Conservation (phyloP, 2,113 vertebrate genomes). For the Mustela lutreola region DNA sequence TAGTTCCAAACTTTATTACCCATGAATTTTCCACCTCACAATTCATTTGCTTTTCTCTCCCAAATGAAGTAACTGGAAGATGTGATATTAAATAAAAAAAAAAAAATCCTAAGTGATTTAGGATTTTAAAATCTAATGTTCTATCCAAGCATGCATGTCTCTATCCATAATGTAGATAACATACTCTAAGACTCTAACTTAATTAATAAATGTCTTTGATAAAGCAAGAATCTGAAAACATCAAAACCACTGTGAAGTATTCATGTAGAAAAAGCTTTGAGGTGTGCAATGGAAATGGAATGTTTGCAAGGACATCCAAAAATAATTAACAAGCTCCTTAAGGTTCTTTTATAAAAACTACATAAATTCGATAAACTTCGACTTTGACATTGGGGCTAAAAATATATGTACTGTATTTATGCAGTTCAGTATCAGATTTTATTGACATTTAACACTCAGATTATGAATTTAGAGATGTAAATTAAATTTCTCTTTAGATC, state of each 20-base stretch:
- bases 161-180: neutral
- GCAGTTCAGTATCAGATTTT: neutral
- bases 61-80: neutral
- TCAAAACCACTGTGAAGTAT: neutral
- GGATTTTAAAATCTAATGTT: neutral
- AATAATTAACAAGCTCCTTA: constrained; percentile 7
- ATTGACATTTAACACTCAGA: neutral
- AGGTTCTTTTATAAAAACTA: neutral
- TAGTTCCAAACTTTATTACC: neutral
- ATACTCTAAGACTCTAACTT: neutral
- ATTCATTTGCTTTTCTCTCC: neutral
- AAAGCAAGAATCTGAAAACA: constrained; percentile 27
- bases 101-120: neutral
- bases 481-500: constrained; percentile 34
- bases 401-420: constrained; percentile 32
- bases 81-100: neutral
- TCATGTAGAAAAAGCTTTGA: constrained; percentile 17
- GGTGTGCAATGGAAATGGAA: neutral
- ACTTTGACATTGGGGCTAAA: constrained; percentile 27
- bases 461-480: neutral
- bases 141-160: neutral
- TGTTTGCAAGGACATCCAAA: constrained; percentile 34
- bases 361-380: constrained; percentile 4
- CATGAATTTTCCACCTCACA: neutral
- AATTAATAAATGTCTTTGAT: constrained; percentile 37